phyloP scores from a whole-genome alignment of 2,113 vertebrate genomes.

The Phaetusa simplex region DNA sequence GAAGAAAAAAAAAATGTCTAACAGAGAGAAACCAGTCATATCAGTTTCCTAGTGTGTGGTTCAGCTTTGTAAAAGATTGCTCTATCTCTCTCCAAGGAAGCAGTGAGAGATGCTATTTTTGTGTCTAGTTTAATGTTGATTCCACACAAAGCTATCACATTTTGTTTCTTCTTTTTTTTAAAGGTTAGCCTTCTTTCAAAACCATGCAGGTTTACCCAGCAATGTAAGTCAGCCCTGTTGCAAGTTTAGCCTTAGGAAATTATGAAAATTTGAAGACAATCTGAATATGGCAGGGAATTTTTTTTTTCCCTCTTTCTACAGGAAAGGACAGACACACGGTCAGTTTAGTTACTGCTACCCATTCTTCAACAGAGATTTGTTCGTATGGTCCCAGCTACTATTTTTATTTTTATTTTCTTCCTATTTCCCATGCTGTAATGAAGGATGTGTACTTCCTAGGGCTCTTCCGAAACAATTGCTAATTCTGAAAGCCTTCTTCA shows the following conservation, averaged over 20 bases:
- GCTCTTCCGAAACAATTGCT: neutral
- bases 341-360: neutral
- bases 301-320: neutral
- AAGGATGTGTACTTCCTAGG: neutral
- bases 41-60: neutral
- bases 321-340: neutral
- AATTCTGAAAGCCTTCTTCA: neutral
- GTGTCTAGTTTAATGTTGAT: conserved; percentile 55
- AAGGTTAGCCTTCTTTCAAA: conserved; percentile 65
- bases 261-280: conserved; percentile 56
- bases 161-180: conserved; percentile 8
- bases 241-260: conserved; percentile 63
- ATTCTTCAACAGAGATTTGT: neutral
- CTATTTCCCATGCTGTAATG: neutral
- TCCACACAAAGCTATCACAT: neutral
- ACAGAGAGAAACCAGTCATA: conserved; percentile 17
- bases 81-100: conserved; percentile 13
- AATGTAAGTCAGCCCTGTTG: conserved; percentile 54
- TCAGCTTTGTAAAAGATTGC: conserved; percentile 36
- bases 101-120: conserved; percentile 17
- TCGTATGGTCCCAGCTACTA: neutral
- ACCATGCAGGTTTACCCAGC: conserved; percentile 50
- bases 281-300: conserved; percentile 21
- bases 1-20: neutral
- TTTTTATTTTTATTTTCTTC: neutral